Base-by-base conservation (phyloP, 2,113 vertebrate species). In the Sylvietta virens region DNA sequence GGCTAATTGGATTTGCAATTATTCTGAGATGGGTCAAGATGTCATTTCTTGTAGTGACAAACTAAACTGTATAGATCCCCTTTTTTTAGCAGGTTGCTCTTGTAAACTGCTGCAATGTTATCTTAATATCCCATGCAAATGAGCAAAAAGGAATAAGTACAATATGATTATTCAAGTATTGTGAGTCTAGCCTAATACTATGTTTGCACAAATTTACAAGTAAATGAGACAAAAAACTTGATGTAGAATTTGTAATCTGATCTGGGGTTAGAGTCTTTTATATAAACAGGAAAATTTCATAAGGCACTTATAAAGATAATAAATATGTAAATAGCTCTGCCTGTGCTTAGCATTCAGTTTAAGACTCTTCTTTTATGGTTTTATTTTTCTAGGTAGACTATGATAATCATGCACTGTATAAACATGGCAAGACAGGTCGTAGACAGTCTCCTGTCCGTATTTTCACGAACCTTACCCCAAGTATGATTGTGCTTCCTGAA, bases 361-460 rank as follows among this genome's bases (percentile, higher is more conserved):
- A 86, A 78, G 26, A 31, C 30, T 44, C 21, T 53, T 18, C n/a
- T 72, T 61, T 40, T 58, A 4, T 78, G 51, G 18, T 71, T 89
- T 81, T 84, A 3, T 84, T 93, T 73, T 97, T 94, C 72, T 94
- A 99, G 99, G 99, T 99, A 91, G 99, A 99, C 97, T 99, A 99
- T 88, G 99, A 99, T 94, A 99, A 99, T 95, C 99, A 99, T 79
- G 98, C 98, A 48, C 97, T 99, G 69, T 99, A 99, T 93, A 99
- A 99, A 95, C 98, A 99, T 14, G 99, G 99, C 47, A 99, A 99
- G 95, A 98, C 97, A 4, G 99, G 99, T 72, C 98, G 99, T 33
- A 99, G 98, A 65, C 99, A 99, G 86, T 99, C 99, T 70, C 99
- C 99, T 24, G 99, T 99, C 61, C 98, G 99, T 60, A 98, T 99